A percentile compares a stretch with the other conserved stretches of the same genome.
Conservation (phyloP, 2,797 vertebrate species). For the Lagocephalus sceleratus region DNA sequence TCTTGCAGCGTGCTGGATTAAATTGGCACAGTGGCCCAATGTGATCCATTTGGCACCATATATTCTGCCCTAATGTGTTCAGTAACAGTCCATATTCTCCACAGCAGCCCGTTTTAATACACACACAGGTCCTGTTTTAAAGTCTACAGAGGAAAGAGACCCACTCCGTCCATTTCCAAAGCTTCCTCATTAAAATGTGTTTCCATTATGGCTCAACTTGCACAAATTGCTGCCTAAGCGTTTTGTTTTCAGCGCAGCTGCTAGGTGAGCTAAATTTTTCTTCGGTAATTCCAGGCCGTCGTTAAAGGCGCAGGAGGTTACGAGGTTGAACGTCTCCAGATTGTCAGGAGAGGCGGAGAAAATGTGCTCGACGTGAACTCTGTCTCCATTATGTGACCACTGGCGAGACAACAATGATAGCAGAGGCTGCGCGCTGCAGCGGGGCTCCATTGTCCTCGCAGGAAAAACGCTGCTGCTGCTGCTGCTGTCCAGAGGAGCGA, state of each 20-base stretch:
- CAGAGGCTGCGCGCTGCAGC: constrained; percentile 26
- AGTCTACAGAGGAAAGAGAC: constrained; percentile 59
- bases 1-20: constrained; percentile 46
- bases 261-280: constrained; percentile 34
- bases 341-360: constrained; percentile 43
- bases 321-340: constrained; percentile 43
- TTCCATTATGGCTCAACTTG: constrained; percentile 37
- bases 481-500: constrained; percentile 34
- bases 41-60: constrained; percentile 43
- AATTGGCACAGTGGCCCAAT: constrained; percentile 25
- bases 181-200: constrained; percentile 60
- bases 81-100: constrained; percentile 46
- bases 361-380: constrained; percentile 11
- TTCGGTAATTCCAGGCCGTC: constrained; percentile 34
- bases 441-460: constrained; percentile 35
- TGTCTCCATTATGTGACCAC: constrained; percentile 35
- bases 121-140: constrained; percentile 30
- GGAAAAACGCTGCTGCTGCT: constrained; percentile 31
- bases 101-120: constrained; percentile 45
- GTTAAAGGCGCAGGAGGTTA: constrained; percentile 32
- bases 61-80: constrained; percentile 44
- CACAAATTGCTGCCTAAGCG: constrained; percentile 54
- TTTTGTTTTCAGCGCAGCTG: constrained; percentile 57
- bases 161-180: constrained; percentile 59
- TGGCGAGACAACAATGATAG: constrained; percentile 46